A percentile compares a stretch with the other conserved stretches of the same genome.
phyloP scores from a whole-genome alignment of 2,113 vertebrate species.

The Paralichthys olivaceus region DNA sequence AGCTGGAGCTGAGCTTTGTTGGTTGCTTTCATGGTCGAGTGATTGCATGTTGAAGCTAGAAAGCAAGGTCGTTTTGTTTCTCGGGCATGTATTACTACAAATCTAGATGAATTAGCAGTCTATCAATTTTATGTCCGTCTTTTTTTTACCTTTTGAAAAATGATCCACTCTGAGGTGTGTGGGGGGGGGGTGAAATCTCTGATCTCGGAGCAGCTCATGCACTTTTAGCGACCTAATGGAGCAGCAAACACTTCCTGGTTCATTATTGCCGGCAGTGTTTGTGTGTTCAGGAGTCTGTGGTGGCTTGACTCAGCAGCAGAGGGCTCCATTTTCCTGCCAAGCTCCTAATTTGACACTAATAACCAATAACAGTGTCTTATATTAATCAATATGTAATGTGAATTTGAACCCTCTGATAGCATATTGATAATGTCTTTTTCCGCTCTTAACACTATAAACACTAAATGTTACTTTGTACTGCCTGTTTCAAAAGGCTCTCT shows the following conservation, averaged over 20 bases:
- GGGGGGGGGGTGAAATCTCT: background rate
- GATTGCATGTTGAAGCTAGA: slow-evolving; percentile 36
- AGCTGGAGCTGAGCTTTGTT: slow-evolving; percentile 36
- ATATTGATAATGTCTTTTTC: background rate
- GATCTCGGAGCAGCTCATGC: background rate
- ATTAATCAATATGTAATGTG: background rate
- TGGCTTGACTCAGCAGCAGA: slow-evolving; percentile 49
- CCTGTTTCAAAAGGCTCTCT: too few relatives aligned
- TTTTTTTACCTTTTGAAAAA: background rate
- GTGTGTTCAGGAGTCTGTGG: slow-evolving; percentile 4
- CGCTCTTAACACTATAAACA: background rate
- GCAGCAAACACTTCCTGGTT: slow-evolving; percentile 35
- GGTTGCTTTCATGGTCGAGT: slow-evolving; percentile 45
- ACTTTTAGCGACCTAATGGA: slow-evolving; percentile 18
- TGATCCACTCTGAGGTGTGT: background rate
- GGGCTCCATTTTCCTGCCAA: slow-evolving; percentile 46
- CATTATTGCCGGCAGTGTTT: background rate
- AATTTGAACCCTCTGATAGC: background rate
- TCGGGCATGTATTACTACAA: background rate
- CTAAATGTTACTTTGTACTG: background rate
- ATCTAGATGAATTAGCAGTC: slow-evolving; percentile 1
- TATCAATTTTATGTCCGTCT: background rate
- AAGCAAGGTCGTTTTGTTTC: slow-evolving; percentile 11
- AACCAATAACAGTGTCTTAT: background rate
- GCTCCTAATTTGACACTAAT: slow-evolving; percentile 15